A percentile compares a stretch with the other conserved stretches of the same genome.
phyloP scores from a whole-genome alignment of 2,113 vertebrate species.

The Chionis minor region DNA sequence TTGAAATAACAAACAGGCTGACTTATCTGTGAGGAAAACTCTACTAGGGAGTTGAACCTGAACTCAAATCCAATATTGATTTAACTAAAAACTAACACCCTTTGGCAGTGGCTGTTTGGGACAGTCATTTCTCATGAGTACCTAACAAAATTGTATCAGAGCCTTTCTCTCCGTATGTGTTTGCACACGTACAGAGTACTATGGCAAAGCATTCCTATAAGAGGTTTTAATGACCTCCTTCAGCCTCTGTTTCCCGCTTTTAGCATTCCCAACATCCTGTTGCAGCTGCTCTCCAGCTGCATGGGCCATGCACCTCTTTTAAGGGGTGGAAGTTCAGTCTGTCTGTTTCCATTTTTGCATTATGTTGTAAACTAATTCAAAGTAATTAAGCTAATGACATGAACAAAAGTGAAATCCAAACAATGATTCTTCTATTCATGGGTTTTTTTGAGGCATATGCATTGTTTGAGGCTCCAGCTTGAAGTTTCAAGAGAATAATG shows the following conservation, averaged over 20 bases:
- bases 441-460: background rate
- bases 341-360: background rate
- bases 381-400: background rate
- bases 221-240: background rate
- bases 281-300: background rate
- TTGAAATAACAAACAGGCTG: background rate
- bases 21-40: background rate
- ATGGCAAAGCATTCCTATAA: background rate
- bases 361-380: background rate
- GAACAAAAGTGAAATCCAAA: background rate
- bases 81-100: background rate
- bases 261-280: background rate
- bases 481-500: background rate
- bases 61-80: background rate
- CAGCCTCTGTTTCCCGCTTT: background rate
- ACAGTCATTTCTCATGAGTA: background rate
- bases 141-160: background rate
- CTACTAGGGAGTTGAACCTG: background rate
- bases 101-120: background rate
- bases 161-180: background rate
- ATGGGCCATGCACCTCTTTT: background rate
- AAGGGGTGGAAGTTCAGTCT: background rate
- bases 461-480: background rate
- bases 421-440: background rate
- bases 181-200: background rate